Percentiles rank a stretch among this genome's conserved stretches.
Conservation (phyloP, 2,888 invertebrate genomes). For the Drosophila longiperda region DNA sequence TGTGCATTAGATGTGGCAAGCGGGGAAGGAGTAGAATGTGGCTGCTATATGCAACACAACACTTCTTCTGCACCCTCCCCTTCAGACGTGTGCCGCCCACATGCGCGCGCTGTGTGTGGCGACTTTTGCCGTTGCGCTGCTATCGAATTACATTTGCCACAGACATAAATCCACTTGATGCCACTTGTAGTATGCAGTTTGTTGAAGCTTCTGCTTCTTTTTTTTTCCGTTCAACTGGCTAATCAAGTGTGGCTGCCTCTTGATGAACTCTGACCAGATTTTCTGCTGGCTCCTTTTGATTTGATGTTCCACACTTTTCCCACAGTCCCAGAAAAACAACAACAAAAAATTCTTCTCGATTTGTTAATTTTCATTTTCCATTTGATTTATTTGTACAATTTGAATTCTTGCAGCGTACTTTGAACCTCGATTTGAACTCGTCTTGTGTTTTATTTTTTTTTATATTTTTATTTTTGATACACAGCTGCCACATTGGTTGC, state of each 20-base stretch:
- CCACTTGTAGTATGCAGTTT: slow-evolving; percentile 26
- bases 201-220: slow-evolving; percentile 2
- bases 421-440: slow-evolving; percentile 32
- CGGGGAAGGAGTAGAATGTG: neutral
- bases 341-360: neutral
- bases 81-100: slow-evolving; percentile 16
- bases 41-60: slow-evolving; percentile 8
- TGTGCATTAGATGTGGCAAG: neutral
- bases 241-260: slow-evolving; percentile 49
- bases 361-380: slow-evolving; percentile 30
- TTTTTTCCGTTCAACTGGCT: slow-evolving; percentile 1
- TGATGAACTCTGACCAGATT: slow-evolving; percentile 27
- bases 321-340: slow-evolving; percentile 29
- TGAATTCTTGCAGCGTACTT: slow-evolving; percentile 47
- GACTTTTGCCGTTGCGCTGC: slow-evolving; percentile 16
- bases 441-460: neutral
- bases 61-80: neutral
- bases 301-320: slow-evolving; percentile 25
- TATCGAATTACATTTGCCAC: slow-evolving; percentile 56
- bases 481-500: slow-evolving; percentile 46
- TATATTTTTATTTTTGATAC: slow-evolving; percentile 46
- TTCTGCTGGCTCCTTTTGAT: slow-evolving; percentile 1
- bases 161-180: slow-evolving; percentile 26
- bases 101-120: slow-evolving; percentile 45
- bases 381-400: slow-evolving; percentile 65